phyloP scores from a whole-genome alignment of 2,797 vertebrate genomes.

The Urophycis tenuis region DNA sequence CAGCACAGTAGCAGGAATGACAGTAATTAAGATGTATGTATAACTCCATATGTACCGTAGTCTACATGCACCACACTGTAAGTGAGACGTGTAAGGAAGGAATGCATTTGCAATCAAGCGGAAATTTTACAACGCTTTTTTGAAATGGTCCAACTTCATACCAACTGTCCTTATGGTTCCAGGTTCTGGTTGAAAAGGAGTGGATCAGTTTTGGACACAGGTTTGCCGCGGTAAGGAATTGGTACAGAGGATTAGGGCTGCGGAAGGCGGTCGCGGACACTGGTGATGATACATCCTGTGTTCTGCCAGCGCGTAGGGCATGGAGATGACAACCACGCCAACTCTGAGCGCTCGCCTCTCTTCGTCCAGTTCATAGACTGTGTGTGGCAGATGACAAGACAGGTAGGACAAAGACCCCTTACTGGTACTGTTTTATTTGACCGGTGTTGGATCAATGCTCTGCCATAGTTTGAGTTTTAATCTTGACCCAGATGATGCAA shows the following conservation, averaged over 20 bases:
- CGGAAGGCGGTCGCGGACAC: no score
- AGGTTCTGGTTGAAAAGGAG: constrained; percentile 91
- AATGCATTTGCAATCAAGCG: no score
- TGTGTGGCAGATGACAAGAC: constrained; percentile 96
- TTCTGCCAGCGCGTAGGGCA: constrained; percentile 82
- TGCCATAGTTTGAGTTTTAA: no score
- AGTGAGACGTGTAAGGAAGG: no score
- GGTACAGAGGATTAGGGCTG: not conserved
- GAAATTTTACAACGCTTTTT: no score
- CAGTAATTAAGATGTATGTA: no score
- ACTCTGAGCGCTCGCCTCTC: constrained; percentile 91
- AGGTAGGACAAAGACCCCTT: constrained; percentile 34
- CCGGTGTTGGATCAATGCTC: no score
- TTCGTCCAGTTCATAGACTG: constrained; percentile 97
- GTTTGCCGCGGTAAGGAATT: constrained; percentile 83
- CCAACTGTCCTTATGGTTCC: constrained; percentile 50
- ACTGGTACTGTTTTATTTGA: not conserved
- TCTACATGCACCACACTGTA: no score
- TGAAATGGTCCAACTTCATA: not conserved
- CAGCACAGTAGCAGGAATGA: no score
- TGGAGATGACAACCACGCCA: constrained; percentile 85
- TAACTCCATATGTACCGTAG: not conserved
- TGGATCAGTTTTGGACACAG: constrained; percentile 98
- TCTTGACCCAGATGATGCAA: no score
- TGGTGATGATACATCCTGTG: not conserved